Conservation (phyloP, 2,888 invertebrate species). For the Metalampra italica region DNA sequence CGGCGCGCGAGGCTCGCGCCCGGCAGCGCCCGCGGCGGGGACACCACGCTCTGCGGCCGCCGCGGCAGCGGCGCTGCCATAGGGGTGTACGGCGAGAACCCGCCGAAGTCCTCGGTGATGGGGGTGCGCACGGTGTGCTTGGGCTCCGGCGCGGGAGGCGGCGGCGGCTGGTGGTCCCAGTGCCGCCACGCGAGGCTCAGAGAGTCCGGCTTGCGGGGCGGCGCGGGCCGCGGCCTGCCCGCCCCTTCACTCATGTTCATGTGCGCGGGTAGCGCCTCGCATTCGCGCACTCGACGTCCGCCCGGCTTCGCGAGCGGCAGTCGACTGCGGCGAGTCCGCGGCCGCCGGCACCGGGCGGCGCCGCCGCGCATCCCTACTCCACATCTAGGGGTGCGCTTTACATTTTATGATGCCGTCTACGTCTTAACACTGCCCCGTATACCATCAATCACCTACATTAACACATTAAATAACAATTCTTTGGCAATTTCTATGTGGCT, state of each 20-base stretch:
- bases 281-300: conserved; percentile 28
- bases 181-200: conserved; percentile 59
- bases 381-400: too few species aligned
- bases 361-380: too few species aligned
- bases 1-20: conserved; percentile 58
- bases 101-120: conserved; percentile 54
- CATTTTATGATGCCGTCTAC: too few species aligned
- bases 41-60: conserved; percentile 76
- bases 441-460: too few species aligned
- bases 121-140: conserved; percentile 19
- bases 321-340: conserved; percentile 21
- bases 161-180: conserved; percentile 70
- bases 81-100: conserved; percentile 78
- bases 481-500: too few species aligned
- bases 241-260: conserved; percentile 68
- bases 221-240: conserved; percentile 71
- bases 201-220: conserved; percentile 72
- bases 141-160: conserved; percentile 48
- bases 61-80: conserved; percentile 61
- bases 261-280: conserved; percentile 42
- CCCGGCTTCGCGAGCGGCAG: conserved; percentile 49
- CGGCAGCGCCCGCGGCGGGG: conserved; percentile 58
- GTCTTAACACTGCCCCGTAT: too few species aligned
- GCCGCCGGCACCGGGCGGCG: conserved; percentile 30
- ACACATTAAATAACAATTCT: too few species aligned